Conservation (phyloP, 2,888 invertebrate species). For the Stenolophus ochropezus region DNA sequence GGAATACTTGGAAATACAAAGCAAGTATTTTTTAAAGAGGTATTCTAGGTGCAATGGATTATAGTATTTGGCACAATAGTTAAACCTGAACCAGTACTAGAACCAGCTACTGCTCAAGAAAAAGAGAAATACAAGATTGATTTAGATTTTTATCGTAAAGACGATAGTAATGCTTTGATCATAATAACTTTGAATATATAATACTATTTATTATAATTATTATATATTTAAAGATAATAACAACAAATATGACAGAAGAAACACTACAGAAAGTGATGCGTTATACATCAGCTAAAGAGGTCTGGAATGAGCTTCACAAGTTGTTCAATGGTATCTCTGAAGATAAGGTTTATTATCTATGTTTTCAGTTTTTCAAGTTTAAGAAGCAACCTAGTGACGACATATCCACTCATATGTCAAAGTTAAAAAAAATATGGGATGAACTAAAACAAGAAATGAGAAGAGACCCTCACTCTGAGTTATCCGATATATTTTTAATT, state of each 20-base stretch:
- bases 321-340: neutral
- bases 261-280: neutral
- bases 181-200: neutral
- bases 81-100: neutral
- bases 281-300: no score
- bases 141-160: neutral
- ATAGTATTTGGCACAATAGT: slow-evolving; percentile 5
- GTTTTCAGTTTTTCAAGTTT: neutral
- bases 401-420: no score
- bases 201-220: no score
- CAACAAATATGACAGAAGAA: neutral
- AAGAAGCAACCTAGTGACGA: no score
- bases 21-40: no score
- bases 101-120: neutral
- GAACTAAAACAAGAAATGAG: neutral
- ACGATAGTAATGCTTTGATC: slow-evolving; percentile 19
- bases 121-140: neutral
- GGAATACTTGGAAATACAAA: no score
- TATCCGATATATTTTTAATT: no score
- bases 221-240: no score
- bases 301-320: neutral
- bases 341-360: neutral
- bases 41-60: no score
- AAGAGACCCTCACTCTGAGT: neutral
- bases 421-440: neutral